Percentiles rank a stretch among this genome's conserved stretches.
Evolutionary conservation across 2,797 vertebrate species (phyloP).

Genomic region (Cercopithecus diana): DNA sequence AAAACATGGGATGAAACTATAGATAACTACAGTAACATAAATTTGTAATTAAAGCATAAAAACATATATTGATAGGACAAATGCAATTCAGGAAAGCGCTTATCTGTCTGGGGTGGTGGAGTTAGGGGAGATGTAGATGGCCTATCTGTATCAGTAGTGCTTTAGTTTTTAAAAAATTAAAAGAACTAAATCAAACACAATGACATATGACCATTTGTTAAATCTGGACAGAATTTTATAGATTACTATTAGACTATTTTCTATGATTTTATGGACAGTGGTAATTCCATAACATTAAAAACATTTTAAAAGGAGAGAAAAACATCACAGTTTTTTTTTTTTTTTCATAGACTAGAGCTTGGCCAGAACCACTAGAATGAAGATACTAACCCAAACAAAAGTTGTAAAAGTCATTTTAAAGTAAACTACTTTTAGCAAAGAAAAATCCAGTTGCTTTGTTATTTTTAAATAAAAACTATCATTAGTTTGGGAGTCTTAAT

Average conservation of each 20-base stretch:
- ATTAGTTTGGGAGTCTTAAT: not conserved
- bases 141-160: not conserved
- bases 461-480: not conserved
- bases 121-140: not conserved
- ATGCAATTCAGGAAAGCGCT: not conserved
- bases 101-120: not conserved
- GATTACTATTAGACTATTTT: not conserved
- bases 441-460: not conserved
- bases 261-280: not conserved
- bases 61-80: not conserved
- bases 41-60: not conserved
- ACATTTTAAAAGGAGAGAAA: not conserved
- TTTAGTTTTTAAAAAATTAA: not conserved
- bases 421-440: not conserved
- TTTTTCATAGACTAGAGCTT: not conserved
- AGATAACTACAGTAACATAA: not conserved
- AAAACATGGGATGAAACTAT: not conserved
- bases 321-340: not conserved
- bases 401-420: not conserved
- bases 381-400: not conserved
- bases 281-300: not conserved
- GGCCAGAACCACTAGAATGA: not conserved
- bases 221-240: not conserved
- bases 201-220: not conserved
- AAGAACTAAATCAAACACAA: not conserved